Percentiles rank a stretch among this genome's conserved stretches.
Evolutionary conservation across 2,113 vertebrate genomes (phyloP).

Genomic region (Xiphophorus maculatus): DNA sequence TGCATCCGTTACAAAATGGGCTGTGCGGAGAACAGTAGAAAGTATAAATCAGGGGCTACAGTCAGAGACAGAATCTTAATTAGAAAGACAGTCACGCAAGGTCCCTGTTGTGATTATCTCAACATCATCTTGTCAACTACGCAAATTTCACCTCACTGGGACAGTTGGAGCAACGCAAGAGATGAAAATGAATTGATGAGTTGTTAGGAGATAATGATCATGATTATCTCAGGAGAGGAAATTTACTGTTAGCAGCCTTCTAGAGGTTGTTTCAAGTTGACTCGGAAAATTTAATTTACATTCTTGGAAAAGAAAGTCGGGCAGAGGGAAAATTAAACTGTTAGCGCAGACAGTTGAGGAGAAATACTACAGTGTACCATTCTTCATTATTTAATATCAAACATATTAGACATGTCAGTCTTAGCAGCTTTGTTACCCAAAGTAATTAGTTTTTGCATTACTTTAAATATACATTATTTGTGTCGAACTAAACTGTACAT

Average conservation of each 20-base stretch:
- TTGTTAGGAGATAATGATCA: constrained; percentile 64
- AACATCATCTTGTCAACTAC: constrained; percentile 68
- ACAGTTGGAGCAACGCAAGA: constrained; percentile 43
- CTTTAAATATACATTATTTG: not conserved
- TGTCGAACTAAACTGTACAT: not conserved
- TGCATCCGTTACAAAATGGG: constrained; percentile 63
- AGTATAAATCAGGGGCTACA: constrained; percentile 44
- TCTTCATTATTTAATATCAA: constrained; percentile 5
- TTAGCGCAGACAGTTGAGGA: not conserved
- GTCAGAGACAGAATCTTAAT: constrained; percentile 65
- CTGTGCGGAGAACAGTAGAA: constrained; percentile 46
- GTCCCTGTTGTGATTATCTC: constrained; percentile 67
- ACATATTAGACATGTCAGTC: constrained; percentile 15
- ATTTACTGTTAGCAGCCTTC: constrained; percentile 23
- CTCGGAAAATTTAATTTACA: constrained; percentile 28
- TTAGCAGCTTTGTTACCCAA: not conserved
- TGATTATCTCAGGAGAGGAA: constrained; percentile 56
- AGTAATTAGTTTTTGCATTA: constrained; percentile 8
- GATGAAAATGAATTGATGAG: constrained; percentile 59
- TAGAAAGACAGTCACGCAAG: constrained; percentile 55
- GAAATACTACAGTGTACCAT: not conserved
- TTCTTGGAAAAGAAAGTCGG: not conserved
- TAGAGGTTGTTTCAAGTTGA: constrained; percentile 57
- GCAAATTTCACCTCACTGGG: constrained; percentile 61
- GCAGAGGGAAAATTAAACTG: constrained; percentile 1